Conservation (phyloP, 2,113 vertebrate genomes). For the Apistogramma diplotaenia region DNA sequence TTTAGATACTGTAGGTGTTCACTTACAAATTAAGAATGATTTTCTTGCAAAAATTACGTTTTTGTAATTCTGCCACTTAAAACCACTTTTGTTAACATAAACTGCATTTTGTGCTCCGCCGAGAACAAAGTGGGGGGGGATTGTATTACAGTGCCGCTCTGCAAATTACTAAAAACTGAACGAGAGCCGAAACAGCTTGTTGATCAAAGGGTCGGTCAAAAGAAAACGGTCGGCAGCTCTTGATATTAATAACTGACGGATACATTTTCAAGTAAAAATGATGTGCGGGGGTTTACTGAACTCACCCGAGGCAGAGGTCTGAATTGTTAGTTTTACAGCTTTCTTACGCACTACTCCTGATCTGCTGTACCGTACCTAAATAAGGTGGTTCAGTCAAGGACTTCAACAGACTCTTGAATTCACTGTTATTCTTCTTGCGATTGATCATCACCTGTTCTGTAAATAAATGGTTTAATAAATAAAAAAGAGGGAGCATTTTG, state of each 20-base stretch:
- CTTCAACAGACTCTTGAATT: not conserved
- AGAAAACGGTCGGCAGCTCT: not conserved
- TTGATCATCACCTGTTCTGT: not conserved
- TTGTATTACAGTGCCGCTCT: not conserved
- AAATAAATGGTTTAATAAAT: not conserved
- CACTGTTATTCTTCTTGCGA: not conserved
- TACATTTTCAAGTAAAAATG: not conserved
- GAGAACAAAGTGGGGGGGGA: not conserved
- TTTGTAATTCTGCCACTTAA: not conserved
- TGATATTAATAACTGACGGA: not conserved
- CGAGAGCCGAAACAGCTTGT: not conserved
- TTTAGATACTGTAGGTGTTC: not conserved
- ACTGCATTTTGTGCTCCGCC: conserved; percentile 9
- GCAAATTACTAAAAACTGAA: not conserved
- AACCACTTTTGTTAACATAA: conserved; percentile 21
- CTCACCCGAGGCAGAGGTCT: not conserved
- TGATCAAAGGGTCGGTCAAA: not conserved
- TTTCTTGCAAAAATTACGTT: conserved; percentile 2
- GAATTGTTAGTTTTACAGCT: not conserved
- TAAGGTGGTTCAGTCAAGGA: not conserved
- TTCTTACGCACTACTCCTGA: not conserved
- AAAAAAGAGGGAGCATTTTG: not conserved
- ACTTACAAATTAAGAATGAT: conserved; percentile 21
- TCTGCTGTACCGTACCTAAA: not conserved
- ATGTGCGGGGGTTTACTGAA: not conserved